Evolutionary conservation across 2,797 vertebrate species (phyloP).

Genomic region (Sciaenops ocellatus): DNA sequence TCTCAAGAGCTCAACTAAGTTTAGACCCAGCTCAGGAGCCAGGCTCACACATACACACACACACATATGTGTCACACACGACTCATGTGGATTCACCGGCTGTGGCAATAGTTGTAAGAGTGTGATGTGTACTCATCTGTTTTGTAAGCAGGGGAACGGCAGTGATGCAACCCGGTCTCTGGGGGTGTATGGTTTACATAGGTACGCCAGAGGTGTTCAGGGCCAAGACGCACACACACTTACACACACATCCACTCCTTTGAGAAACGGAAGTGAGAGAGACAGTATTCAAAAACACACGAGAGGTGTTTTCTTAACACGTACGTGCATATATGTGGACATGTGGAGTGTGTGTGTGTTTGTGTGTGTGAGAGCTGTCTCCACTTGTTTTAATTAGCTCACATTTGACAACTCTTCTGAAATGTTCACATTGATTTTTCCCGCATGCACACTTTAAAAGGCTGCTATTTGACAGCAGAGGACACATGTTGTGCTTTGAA

Average conservation of each 20-base stretch:
- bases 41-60: background rate
- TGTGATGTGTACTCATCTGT: conserved; percentile 10
- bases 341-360: background rate
- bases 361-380: conserved; percentile 1
- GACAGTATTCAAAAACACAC: background rate
- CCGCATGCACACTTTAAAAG: background rate
- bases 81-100: background rate
- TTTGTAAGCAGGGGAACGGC: conserved; percentile 10
- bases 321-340: no score
- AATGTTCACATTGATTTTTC: conserved; percentile 45
- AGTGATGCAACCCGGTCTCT: conserved; percentile 43
- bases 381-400: conserved; percentile 36
- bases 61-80: background rate
- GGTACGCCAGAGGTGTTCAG: conserved; percentile 26
- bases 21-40: conserved; percentile 3
- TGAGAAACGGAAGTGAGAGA: conserved; percentile 4
- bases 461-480: conserved; percentile 16
- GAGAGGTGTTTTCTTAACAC: background rate
- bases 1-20: conserved; percentile 17
- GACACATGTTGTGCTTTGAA: conserved; percentile 7
- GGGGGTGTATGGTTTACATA: conserved; percentile 28
- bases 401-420: conserved; percentile 43
- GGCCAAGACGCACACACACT: conserved; percentile 1
- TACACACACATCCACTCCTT: conserved; percentile 5
- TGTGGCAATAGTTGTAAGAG: background rate